These are phyloP conservation scores for Tricholaema leucomelas DNA, from an alignment of 2,113 vertebrate genomes.

Conservation along the genomic window DNA sequence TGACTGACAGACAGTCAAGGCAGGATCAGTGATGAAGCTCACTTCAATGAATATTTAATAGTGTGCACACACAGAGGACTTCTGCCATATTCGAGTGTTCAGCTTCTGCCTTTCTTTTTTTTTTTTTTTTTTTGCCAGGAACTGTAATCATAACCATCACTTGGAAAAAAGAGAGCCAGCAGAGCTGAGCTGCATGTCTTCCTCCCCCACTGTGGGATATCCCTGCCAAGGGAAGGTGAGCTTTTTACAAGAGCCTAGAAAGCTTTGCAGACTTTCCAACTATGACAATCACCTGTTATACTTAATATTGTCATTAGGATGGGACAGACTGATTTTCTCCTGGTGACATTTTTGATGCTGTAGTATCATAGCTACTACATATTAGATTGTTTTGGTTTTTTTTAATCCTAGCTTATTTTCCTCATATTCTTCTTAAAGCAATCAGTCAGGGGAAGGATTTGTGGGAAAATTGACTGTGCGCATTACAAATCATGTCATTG, in stretches of 20 bases:
- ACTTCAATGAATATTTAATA: background rate
- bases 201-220: background rate
- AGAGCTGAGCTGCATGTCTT: background rate
- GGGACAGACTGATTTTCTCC: background rate
- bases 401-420: background rate
- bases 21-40: background rate
- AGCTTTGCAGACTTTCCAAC: background rate
- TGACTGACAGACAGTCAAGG: background rate
- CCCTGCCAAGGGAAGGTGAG: background rate
- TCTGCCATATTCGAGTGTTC: rapidly evolving
- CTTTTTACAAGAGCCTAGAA: background rate
- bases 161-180: background rate
- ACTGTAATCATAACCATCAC: background rate
- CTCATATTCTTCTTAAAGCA: background rate
- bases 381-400: background rate
- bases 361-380: background rate
- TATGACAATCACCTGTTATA: background rate
- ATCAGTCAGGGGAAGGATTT: background rate
- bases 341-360: background rate
- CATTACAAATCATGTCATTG: background rate
- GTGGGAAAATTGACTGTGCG: background rate
- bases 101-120: background rate
- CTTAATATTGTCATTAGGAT: background rate
- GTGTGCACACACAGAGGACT: background rate
- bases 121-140: background rate